Conservation (phyloP, 2,888 invertebrate species). For the Masnerella sp. region DNA sequence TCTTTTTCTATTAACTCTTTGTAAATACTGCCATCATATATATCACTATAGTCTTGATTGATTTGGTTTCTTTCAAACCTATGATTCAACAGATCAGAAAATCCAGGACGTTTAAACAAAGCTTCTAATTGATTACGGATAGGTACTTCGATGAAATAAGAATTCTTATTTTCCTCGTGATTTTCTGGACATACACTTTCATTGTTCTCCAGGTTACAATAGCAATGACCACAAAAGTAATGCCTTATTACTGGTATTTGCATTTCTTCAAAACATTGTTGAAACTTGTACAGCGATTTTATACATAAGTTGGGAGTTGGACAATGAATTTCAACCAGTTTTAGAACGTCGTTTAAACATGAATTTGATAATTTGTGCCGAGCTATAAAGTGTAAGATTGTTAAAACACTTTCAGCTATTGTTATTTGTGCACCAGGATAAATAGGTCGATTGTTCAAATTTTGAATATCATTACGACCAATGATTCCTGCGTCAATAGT, state of each 20-base stretch:
- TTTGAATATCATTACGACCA: background rate
- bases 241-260: background rate
- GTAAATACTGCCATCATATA: constrained; percentile 1
- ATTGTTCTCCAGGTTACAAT: background rate
- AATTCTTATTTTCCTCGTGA: background rate
- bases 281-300: background rate
- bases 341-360: background rate
- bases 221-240: background rate
- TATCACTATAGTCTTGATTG: background rate
- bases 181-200: background rate
- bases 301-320: background rate
- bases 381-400: background rate
- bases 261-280: background rate
- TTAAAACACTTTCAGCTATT: background rate
- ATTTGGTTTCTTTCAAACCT: background rate
- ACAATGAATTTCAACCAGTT: constrained; percentile 4
- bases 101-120: constrained; percentile 1
- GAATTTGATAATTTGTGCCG: background rate
- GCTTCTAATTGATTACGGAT: background rate
- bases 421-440: background rate
- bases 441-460: background rate
- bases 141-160: constrained; percentile 7
- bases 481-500: too few species aligned
- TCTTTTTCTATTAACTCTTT: constrained; percentile 2
- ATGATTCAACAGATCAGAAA: background rate